These are phyloP conservation scores for Pinctada fucata DNA, from an alignment of 2,888 invertebrate genomes.

Conservation along the genomic window DNA sequence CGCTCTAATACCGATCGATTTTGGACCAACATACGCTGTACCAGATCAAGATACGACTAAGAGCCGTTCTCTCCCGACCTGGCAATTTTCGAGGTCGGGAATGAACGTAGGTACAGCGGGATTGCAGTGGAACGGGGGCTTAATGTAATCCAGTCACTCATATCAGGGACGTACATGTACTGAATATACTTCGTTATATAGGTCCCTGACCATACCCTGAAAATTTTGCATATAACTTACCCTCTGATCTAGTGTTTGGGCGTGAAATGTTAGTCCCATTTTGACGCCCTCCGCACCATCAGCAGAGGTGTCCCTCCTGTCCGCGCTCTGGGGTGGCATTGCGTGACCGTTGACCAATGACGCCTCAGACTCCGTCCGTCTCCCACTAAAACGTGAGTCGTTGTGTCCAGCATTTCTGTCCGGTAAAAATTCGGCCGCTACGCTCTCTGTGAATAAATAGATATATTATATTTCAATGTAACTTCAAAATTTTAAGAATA, in stretches of 20 bases:
- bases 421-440: slow-evolving; percentile 1
- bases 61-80: no score
- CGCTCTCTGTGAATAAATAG: slow-evolving; percentile 6
- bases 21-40: no score
- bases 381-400: not conserved
- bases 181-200: no score
- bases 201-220: no score
- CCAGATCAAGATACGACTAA: no score
- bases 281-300: slow-evolving; percentile 65
- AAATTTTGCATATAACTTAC: slow-evolving; percentile 46
- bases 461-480: not conserved
- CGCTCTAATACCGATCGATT: no score
- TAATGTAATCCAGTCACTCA: no score
- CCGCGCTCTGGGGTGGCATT: slow-evolving; percentile 9
- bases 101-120: no score
- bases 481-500: no score
- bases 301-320: slow-evolving; percentile 43
- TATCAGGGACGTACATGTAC: no score
- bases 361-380: slow-evolving; percentile 42
- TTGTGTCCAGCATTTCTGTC: slow-evolving; percentile 9
- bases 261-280: slow-evolving; percentile 62
- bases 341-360: slow-evolving; percentile 45
- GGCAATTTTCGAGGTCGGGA: no score
- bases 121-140: no score
- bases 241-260: slow-evolving; percentile 66